Conservation (phyloP, 2,797 vertebrate genomes). For the Epinephelus malabaricus region DNA sequence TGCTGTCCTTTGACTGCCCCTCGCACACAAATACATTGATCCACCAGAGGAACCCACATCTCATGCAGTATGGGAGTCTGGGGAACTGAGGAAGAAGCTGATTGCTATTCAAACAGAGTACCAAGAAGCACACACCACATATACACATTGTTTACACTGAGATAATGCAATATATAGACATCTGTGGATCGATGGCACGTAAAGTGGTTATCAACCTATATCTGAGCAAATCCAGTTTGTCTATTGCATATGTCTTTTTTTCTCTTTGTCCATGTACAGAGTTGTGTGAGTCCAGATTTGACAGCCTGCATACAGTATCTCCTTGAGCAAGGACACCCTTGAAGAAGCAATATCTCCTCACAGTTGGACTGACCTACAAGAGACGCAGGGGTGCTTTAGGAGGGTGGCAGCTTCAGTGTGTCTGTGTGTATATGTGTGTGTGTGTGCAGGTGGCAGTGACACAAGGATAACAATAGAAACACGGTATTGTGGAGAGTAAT, state of each 20-base stretch:
- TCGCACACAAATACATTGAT: slow-evolving; percentile 32
- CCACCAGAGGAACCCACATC: slow-evolving; percentile 35
- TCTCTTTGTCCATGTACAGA: slow-evolving; percentile 21
- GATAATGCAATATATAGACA: slow-evolving; percentile 57
- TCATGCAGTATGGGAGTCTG: slow-evolving; percentile 70
- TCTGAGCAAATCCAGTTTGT: slow-evolving; percentile 43
- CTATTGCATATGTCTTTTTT: background rate
- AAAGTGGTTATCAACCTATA: slow-evolving; percentile 31
- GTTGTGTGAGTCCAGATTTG: slow-evolving; percentile 53
- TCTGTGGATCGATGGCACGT: slow-evolving; percentile 40
- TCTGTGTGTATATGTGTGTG: background rate
- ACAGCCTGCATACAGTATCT: slow-evolving; percentile 54
- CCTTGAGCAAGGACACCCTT: slow-evolving; percentile 76
- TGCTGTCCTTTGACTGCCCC: slow-evolving; percentile 37
- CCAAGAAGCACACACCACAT: slow-evolving; percentile 43
- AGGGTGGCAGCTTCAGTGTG: slow-evolving; percentile 37
- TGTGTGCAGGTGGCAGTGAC: slow-evolving; percentile 8
- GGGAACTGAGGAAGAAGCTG: slow-evolving; percentile 39
- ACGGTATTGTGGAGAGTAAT: slow-evolving; percentile 6
- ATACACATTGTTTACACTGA: slow-evolving; percentile 62
- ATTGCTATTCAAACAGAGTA: slow-evolving; percentile 65
- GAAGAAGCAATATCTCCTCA: slow-evolving; percentile 79
- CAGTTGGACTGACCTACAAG: slow-evolving; percentile 73
- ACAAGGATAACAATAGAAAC: slow-evolving; percentile 12
- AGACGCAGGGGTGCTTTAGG: slow-evolving; percentile 58